Conservation (phyloP, 2,113 vertebrate genomes). For the Zosterops japonicus region DNA sequence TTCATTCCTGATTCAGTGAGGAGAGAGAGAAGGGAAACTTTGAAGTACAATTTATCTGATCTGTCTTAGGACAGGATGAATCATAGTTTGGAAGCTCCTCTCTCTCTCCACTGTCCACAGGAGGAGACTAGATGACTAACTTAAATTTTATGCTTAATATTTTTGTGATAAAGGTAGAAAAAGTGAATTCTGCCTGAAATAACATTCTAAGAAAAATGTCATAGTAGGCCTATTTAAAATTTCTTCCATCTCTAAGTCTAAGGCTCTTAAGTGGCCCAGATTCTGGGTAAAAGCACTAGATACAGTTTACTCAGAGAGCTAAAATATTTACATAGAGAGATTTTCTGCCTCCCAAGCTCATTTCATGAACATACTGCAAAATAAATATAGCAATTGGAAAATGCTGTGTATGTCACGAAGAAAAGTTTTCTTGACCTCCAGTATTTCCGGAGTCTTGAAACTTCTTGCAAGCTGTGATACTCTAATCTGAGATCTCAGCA, state of each 20-base stretch:
- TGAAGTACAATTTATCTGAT: neutral
- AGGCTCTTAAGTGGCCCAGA: neutral
- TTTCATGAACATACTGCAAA: neutral
- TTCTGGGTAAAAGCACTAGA: neutral
- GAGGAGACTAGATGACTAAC: neutral
- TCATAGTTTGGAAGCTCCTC: neutral
- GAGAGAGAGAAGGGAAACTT: neutral
- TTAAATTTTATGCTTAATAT: neutral
- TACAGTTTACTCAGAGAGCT: neutral
- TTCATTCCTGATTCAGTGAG: neutral
- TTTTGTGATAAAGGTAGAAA: neutral
- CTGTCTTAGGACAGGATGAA: neutral
- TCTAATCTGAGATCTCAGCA: neutral
- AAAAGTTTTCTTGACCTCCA: neutral
- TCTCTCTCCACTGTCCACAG: neutral
- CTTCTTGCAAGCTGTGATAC: neutral
- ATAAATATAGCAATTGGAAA: neutral
- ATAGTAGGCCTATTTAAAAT: neutral
- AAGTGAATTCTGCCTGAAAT: neutral
- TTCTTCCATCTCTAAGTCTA: neutral
- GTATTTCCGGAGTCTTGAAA: neutral
- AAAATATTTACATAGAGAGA: neutral
- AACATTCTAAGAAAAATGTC: neutral
- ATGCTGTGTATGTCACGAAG: neutral
- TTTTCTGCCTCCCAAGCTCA: neutral